Conservation (phyloP, 2,797 vertebrate species). For the Pangasius larnaudii region DNA sequence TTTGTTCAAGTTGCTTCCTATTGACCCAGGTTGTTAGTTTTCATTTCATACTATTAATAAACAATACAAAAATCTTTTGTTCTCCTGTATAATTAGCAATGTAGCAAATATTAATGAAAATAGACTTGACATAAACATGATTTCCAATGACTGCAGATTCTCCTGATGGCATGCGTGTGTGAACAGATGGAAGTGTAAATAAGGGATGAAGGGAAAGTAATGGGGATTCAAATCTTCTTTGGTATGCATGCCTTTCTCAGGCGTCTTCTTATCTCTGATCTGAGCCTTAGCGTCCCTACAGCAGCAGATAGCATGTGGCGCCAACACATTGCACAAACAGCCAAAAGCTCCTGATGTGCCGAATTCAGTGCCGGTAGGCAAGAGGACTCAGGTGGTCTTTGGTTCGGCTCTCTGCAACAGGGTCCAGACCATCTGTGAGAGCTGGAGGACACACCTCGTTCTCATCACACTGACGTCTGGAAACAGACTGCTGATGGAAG, state of each 20-base stretch:
- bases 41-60: not conserved
- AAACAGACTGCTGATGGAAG: conserved; percentile 54
- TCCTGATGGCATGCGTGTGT: not conserved
- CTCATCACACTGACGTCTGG: conserved; percentile 21
- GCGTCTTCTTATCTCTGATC: not conserved
- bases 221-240: not conserved
- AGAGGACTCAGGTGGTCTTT: conserved; percentile 67
- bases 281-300: not conserved
- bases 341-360: conserved; percentile 44
- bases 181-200: not conserved
- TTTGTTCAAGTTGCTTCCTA: not conserved
- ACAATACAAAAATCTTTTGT: not conserved
- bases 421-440: conserved; percentile 47
- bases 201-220: not conserved
- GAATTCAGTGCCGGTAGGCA: conserved; percentile 46
- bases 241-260: not conserved
- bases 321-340: conserved; percentile 25
- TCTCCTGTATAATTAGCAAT: not conserved
- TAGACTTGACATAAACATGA: not conserved
- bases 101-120: not conserved
- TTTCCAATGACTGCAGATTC: not conserved
- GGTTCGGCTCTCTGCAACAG: conserved; percentile 38
- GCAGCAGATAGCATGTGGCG: not conserved
- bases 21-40: not conserved
- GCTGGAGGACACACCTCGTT: conserved; percentile 24